These are phyloP conservation scores for Polyommatus icarus DNA, from an alignment of 2,888 invertebrate genomes.

Conservation along the genomic window DNA sequence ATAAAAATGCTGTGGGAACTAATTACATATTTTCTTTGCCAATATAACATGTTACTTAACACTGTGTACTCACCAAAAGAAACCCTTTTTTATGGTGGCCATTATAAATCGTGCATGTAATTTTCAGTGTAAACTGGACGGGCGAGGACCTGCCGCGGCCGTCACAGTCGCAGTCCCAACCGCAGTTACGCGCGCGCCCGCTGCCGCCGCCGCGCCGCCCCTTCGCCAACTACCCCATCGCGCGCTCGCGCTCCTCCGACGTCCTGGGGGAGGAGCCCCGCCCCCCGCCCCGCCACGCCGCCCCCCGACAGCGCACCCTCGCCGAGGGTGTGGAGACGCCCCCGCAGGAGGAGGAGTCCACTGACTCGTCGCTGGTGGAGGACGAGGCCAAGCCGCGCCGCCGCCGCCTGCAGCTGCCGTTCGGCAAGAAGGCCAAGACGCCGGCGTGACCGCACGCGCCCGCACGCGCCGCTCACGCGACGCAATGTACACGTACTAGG, in stretches of 20 bases:
- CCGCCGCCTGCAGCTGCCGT: constrained; percentile 83
- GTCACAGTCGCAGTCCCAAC: constrained; percentile 64
- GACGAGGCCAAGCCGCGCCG: constrained; percentile 82
- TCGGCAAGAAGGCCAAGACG: constrained; percentile 81
- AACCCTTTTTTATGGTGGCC: too few species aligned
- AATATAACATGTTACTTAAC: too few species aligned
- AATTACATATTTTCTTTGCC: too few species aligned
- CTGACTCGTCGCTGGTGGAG: constrained; percentile 85
- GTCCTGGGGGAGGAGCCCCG: constrained; percentile 52
- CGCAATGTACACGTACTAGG: constrained; percentile 46
- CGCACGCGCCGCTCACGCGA: constrained; percentile 36
- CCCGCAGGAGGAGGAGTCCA: constrained; percentile 84
- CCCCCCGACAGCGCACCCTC: constrained; percentile 45
- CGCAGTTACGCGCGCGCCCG: constrained; percentile 52
- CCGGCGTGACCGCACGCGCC: constrained; percentile 63
- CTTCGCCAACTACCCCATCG: constrained; percentile 49
- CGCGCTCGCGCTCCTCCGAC: constrained; percentile 61
- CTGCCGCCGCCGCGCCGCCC: constrained; percentile 44
- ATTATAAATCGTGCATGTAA: not conserved
- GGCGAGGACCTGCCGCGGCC: constrained; percentile 66
- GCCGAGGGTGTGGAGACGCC: constrained; percentile 50
- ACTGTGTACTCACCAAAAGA: too few species aligned
- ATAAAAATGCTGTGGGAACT: too few species aligned
- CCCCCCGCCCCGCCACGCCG: constrained; percentile 53
- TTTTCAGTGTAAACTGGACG: constrained; percentile 69